Evolutionary conservation across 2,113 vertebrate species (phyloP).

Genomic region (Dinomys branickii): DNA sequence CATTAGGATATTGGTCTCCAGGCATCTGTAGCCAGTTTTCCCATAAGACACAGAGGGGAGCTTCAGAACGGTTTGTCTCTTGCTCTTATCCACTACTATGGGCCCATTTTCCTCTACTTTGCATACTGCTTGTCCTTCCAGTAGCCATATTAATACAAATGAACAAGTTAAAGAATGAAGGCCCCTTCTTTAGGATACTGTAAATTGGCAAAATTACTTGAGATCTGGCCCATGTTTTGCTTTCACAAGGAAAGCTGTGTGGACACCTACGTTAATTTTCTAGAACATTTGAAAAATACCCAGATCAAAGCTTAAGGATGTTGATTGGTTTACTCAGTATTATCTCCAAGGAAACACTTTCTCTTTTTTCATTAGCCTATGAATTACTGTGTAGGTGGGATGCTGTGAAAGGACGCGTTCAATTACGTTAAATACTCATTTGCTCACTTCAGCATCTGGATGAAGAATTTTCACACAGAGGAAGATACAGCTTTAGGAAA

Average conservation of each 20-base stretch:
- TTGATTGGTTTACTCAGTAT: slow-evolving; percentile 50
- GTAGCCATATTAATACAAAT: not conserved
- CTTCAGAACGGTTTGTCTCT: not conserved
- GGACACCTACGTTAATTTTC: not conserved
- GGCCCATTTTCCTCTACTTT: not conserved
- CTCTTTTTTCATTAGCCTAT: not conserved
- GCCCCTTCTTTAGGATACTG: not conserved
- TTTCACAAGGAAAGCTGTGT: not conserved
- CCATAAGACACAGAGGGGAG: not conserved
- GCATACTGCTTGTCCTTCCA: not conserved
- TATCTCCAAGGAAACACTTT: slow-evolving; percentile 65
- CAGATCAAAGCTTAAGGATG: not conserved
- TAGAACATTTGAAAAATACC: slow-evolving; percentile 36
- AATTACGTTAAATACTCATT: slow-evolving; percentile 79
- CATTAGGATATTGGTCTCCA: not conserved
- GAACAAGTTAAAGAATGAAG: not conserved
- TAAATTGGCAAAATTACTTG: slow-evolving; percentile 13
- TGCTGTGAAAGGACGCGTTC: slow-evolving; percentile 62
- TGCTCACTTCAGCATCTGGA: slow-evolving; percentile 75
- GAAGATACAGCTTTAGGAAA: slow-evolving; percentile 15
- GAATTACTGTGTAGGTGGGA: slow-evolving; percentile 64
- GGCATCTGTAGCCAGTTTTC: no score
- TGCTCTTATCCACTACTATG: not conserved
- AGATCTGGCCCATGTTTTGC: not conserved
- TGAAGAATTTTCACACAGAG: slow-evolving; percentile 59